Evolutionary conservation across 2,888 invertebrate genomes (phyloP).

Genomic region (Halocaridina rubra): DNA sequence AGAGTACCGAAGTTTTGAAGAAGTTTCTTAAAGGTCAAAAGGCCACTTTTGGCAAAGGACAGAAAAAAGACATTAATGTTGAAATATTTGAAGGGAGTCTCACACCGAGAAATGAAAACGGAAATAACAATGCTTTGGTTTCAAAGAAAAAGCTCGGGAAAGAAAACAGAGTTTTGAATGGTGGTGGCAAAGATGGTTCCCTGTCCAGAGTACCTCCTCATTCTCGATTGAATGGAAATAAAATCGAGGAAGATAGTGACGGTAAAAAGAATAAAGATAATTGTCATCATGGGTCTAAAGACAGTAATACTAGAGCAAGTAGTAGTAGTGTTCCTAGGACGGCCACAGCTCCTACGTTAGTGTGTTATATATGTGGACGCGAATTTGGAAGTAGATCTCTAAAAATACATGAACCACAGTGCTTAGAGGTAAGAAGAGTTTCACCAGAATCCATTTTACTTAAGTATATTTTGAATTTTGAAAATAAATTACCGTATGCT

Average conservation of each 20-base stretch:
- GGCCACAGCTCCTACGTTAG: conserved; percentile 66
- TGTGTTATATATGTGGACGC: conserved; percentile 76
- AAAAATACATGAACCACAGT: conserved; percentile 77
- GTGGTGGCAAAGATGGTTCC: background rate
- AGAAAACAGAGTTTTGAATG: background rate
- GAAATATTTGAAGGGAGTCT: conserved; percentile 32
- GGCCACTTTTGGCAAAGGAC: conserved; percentile 41
- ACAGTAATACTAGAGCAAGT: background rate
- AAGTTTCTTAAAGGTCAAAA: conserved; percentile 39
- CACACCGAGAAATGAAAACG: background rate
- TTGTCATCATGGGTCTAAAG: background rate
- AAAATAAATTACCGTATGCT: too few relatives aligned
- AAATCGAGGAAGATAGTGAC: conserved; percentile 50
- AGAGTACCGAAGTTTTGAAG: background rate
- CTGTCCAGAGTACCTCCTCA: conserved; percentile 15
- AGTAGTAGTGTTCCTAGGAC: too few relatives aligned
- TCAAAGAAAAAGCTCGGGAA: background rate
- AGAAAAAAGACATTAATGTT: conserved; percentile 31
- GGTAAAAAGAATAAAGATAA: background rate
- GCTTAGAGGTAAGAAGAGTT: conserved; percentile 71
- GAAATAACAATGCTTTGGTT: background rate
- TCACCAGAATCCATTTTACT: too few relatives aligned
- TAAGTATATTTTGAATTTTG: too few relatives aligned
- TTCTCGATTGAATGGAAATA: conserved; percentile 19
- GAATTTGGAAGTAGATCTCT: conserved; percentile 77